These are phyloP conservation scores for Exephanes ischioxanthus DNA, from an alignment of 2,888 invertebrate species.

Conservation along the genomic window DNA sequence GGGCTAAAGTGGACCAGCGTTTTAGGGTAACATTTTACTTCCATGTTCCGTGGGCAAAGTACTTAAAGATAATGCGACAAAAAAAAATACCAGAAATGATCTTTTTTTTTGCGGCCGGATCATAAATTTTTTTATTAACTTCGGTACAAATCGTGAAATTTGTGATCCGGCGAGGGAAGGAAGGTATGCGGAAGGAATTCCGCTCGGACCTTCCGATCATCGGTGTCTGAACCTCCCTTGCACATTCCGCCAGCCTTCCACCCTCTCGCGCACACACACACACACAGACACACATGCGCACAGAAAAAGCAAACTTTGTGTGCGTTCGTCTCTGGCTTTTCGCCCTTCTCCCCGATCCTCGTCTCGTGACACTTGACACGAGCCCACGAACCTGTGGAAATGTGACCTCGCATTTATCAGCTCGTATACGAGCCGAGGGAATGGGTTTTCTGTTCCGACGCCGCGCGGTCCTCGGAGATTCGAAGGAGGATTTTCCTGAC, in stretches of 20 bases:
- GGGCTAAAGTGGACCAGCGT: too few species aligned
- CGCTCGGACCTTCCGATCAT: slow-evolving; percentile 46
- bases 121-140: neutral
- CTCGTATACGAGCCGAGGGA: slow-evolving; percentile 46
- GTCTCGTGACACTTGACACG: slow-evolving; percentile 73
- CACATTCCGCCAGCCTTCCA: slow-evolving; percentile 23
- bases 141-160: slow-evolving; percentile 24
- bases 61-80: too few species aligned
- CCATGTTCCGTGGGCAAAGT: too few species aligned
- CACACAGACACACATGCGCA: neutral
- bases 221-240: slow-evolving; percentile 34
- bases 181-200: slow-evolving; percentile 44
- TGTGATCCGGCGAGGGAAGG: slow-evolving; percentile 29
- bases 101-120: too few species aligned
- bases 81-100: too few species aligned
- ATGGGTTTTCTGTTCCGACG: slow-evolving; percentile 33
- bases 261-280: neutral
- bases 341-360: slow-evolving; percentile 48
- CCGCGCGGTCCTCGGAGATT: slow-evolving; percentile 35
- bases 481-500: slow-evolving; percentile 56
- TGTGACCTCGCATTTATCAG: slow-evolving; percentile 72
- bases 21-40: too few species aligned
- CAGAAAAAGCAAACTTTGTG: neutral
- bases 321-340: neutral
- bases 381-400: slow-evolving; percentile 67